Evolutionary conservation across 2,888 invertebrate species (phyloP), one percentile per base, ranked within the genome.

Genomic region (Tholera decimalis): DNA sequence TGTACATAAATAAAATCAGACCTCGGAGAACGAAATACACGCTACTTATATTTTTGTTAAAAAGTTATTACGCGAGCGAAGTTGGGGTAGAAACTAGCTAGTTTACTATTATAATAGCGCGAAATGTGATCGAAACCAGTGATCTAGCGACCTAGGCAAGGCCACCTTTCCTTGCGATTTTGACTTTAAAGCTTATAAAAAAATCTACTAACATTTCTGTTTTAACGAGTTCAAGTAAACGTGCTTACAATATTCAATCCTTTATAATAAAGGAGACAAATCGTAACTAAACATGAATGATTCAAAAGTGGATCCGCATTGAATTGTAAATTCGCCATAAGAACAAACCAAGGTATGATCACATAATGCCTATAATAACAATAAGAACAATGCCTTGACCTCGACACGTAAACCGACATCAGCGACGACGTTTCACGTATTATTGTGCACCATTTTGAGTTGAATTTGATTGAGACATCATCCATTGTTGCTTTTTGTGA

Each of bases 351-450:
- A 59, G 47, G 56, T 39, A 76, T 57, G 51, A 75, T 71, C 71
- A 62, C 77, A 76, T 64, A 62, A 65, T 62, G 73, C 73, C 73
- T 72, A 39, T 64, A 72, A 64, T 50, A 67, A 68, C 57, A 71
- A 51, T 39, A 55, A 47, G 60, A 71, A 79, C 77, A 79, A 73
- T 76, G 77, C 69, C 47, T 63, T 73, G 85, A 82, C 85, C 86
- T 85, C 85, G 85, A 76, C 81, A 82, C 78, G 83, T 73, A 78
- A 76, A 74, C 70, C 64, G 71, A 80, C 83, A 85, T 88, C 86
- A 87, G 84, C 68, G 50, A 73, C 68, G 50, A 73, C 67, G 71
- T 73, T 74, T 72, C 70, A 73, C 73, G 72, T 81, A 83, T 77
- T 58, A 77, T 68, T 80, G 69, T 77, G 57, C 74, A 74, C 60